A percentile compares a stretch with the other conserved stretches of the same genome.
Evolutionary conservation across 1,140 invertebrate genomes (phyloP).

Genomic region (Mercenaria mercenaria): DNA sequence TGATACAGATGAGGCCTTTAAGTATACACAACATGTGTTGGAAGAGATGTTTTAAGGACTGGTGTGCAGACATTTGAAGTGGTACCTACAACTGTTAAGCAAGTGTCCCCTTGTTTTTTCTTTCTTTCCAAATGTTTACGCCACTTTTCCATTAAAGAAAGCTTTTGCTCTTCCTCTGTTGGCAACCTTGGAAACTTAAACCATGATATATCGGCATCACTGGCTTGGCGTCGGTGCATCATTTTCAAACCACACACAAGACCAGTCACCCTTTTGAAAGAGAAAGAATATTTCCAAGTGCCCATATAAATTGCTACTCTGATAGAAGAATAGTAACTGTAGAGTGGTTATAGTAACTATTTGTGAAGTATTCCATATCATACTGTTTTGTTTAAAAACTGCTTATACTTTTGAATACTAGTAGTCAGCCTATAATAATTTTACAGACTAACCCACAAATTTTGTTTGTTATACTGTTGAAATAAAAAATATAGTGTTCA

Average conservation of each 20-base stretch:
- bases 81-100: background rate
- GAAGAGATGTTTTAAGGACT: too few relatives aligned
- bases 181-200: background rate
- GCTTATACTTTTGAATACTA: too few relatives aligned
- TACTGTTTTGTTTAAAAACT: too few relatives aligned
- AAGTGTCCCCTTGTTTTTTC: background rate
- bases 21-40: too few relatives aligned
- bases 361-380: background rate
- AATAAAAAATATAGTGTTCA: too few relatives aligned
- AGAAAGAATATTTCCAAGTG: background rate
- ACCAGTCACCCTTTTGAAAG: conserved; percentile 11
- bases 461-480: too few relatives aligned
- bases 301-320: background rate
- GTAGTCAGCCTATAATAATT: too few relatives aligned
- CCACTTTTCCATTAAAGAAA: conserved; percentile 40
- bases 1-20: too few relatives aligned
- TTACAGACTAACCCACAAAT: too few relatives aligned
- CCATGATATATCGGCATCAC: background rate
- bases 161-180: background rate
- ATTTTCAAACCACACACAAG: conserved; percentile 39
- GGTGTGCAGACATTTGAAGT: background rate
- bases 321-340: background rate
- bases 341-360: too few relatives aligned
- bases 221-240: background rate
- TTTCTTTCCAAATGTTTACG: background rate